These are phyloP conservation scores for Pinctada fucata DNA, from an alignment of 2,888 invertebrate species.

Conservation along the genomic window DNA sequence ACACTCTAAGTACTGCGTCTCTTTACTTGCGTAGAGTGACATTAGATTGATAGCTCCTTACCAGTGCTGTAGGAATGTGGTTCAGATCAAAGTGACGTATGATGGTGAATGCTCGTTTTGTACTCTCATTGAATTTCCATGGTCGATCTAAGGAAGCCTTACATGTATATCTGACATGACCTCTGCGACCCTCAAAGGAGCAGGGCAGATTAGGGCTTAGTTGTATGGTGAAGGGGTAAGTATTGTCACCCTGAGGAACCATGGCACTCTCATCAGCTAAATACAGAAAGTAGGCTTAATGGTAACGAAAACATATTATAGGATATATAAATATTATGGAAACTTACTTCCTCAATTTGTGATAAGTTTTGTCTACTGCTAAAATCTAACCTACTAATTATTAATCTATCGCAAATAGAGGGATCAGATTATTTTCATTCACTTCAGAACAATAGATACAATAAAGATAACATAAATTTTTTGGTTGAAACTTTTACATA, in stretches of 20 bases:
- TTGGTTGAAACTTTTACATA: no score
- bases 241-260: conserved; percentile 62
- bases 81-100: conserved; percentile 69
- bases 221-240: conserved; percentile 60
- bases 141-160: conserved; percentile 88
- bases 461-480: no score
- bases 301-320: no score
- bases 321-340: background rate
- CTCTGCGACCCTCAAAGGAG: conserved; percentile 75
- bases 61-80: conserved; percentile 51
- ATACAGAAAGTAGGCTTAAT: background rate
- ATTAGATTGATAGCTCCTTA: conserved; percentile 38
- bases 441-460: no score
- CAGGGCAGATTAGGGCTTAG: conserved; percentile 71
- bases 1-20: no score
- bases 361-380: no score
- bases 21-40: no score
- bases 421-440: no score
- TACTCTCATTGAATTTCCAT: conserved; percentile 90
- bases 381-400: no score
- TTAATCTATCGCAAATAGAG: no score
- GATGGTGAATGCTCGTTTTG: conserved; percentile 89
- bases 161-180: conserved; percentile 88
- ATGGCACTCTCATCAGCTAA: conserved; percentile 33
- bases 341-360: conserved; percentile 51